phyloP scores from a whole-genome alignment of 2,113 vertebrate genomes.

The Sigmodon hispidus region DNA sequence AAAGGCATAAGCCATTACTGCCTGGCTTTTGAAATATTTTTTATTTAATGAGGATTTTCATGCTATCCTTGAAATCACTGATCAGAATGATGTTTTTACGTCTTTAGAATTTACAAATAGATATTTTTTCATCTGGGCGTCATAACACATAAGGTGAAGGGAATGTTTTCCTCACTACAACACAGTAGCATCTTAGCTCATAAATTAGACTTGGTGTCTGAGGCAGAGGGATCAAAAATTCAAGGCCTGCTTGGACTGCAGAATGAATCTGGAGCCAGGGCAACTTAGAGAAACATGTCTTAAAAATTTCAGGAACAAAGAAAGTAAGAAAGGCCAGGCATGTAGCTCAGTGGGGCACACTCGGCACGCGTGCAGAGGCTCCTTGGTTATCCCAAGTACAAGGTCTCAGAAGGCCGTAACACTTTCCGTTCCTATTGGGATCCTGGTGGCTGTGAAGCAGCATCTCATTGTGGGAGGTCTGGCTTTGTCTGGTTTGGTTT shows the following conservation, averaged over 20 bases:
- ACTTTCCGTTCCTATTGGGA: not conserved
- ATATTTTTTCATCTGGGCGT: not conserved
- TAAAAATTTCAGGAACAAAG: not conserved
- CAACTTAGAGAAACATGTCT: too few species aligned
- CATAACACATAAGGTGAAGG: not conserved
- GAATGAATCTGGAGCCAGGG: not conserved
- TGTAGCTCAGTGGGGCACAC: not conserved
- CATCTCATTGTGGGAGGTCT: not conserved
- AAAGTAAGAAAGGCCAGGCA: not conserved
- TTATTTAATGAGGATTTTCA: conserved; percentile 16
- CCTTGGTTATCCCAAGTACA: not conserved
- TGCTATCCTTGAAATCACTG: conserved; percentile 15
- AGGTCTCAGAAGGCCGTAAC: not conserved
- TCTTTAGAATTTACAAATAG: conserved; percentile 39
- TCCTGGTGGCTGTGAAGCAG: not conserved
- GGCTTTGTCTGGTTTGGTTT: not conserved
- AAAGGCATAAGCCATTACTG: not conserved
- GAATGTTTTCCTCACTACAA: not conserved
- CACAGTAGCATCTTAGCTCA: not conserved
- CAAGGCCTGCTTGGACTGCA: not conserved
- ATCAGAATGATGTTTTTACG: conserved; percentile 37
- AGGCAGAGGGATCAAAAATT: not conserved
- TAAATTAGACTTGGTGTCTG: not conserved
- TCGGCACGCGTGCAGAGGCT: not conserved
- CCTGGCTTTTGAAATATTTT: conserved; percentile 18